Evolutionary conservation across 2,113 vertebrate species (phyloP), one percentile per base, ranked within the genome.

Genomic region (Halcyon senegalensis): DNA sequence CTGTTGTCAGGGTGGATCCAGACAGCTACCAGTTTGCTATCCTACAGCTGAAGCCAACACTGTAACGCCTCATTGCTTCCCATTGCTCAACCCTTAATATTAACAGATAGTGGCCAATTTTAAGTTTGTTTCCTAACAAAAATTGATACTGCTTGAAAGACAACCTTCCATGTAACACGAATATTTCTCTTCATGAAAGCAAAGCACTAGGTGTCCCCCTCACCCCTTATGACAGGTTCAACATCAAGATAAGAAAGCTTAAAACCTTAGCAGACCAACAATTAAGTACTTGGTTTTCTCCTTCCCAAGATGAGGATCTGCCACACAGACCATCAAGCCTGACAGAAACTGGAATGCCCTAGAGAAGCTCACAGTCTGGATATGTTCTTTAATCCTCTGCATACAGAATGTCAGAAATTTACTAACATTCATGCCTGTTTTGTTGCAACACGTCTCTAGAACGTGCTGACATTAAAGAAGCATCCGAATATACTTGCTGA

Each of bases 381-480:
- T 87, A 72, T 1, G 5, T 60, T 79, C 84, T 87, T 95, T 94
- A 95, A 90, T 95, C 86, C 53, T 68, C n/a, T 69, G 86, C 84
- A 81, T 62, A 56, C 5, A 94, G 77, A 95, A 96, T 81, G 95
- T 35, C 84, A 95, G 84, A 94, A 95, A 94, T 92, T 68, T 63
- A 64, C 74, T 70, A n/a, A 59, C 55, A 41, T 76, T 96, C 93
- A 96, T 93, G 85, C 84, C 66, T 84, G 93, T 43, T 91, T 62
- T 96, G 95, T 97, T 95, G 68, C 78, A 93, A 96, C 95, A 90
- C 1, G 93, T 46, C 88, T 89, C 89, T 84, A 69, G 58, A 94
- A 96, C 64, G 75, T 18, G 9, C 39, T 89, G 89, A 91, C 96
- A 55, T 76, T 84, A 90, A 92, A 95, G 73, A 74, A 90, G 83